A percentile compares a stretch with the other conserved stretches of the same genome.
phyloP scores from a whole-genome alignment of 2,888 invertebrate species.

The Orthonevra nobilis region DNA sequence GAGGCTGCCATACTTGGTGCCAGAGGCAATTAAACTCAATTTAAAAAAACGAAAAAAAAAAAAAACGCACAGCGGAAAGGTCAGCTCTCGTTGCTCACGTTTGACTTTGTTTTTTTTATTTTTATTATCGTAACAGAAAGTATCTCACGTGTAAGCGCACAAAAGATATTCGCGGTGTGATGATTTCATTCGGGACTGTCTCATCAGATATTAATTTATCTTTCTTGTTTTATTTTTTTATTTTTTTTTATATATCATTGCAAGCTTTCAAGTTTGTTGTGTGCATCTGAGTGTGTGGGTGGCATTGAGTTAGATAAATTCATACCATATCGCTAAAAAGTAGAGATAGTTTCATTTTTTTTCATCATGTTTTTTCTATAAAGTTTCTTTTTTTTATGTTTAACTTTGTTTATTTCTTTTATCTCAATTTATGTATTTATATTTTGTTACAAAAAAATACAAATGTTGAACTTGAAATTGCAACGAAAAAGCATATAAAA shows the following conservation, averaged over 20 bases:
- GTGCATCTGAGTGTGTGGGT: constrained; percentile 26
- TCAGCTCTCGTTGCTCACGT: too few relatives aligned
- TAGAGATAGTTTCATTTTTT: background rate
- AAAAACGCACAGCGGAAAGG: background rate
- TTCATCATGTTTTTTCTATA: constrained; percentile 18
- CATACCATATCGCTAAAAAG: constrained; percentile 19
- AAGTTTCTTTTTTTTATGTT: too few relatives aligned
- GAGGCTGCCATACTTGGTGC: constrained; percentile 35
- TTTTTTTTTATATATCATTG: constrained; percentile 29
- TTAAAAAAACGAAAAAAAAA: background rate
- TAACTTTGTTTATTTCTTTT: constrained; percentile 49
- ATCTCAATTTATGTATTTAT: constrained; percentile 22
- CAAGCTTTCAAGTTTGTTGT: constrained; percentile 19
- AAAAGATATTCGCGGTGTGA: constrained; percentile 12
- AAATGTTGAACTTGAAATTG: background rate
- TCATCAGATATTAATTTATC: constrained; percentile 3
- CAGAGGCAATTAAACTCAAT: constrained; percentile 27
- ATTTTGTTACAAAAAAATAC: constrained; percentile 15
- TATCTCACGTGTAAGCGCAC: constrained; percentile 8
- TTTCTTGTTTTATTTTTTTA: constrained; percentile 33
- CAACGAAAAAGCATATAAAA: constrained; percentile 76
- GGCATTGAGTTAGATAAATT: background rate
- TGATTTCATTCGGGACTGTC: background rate
- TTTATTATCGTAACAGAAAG: too few relatives aligned
- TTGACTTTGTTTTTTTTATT: constrained; percentile 28